Conservation (phyloP, 2,797 vertebrate genomes). For the Ciconia nigra region DNA sequence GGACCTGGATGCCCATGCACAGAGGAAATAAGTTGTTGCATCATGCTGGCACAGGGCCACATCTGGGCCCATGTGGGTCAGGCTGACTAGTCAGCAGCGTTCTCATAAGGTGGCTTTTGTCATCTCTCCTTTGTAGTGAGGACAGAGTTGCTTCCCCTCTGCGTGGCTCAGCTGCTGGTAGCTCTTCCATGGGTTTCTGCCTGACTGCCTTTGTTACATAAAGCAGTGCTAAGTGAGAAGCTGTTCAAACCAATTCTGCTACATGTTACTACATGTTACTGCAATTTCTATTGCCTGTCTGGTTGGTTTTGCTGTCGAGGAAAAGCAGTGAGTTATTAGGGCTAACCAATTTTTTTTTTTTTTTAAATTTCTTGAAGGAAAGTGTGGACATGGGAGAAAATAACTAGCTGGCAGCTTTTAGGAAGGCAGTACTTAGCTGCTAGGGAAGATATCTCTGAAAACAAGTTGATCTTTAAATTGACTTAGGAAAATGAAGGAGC, state of each 20-base stretch:
- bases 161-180: fast-evolving
- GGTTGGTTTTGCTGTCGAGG: constrained; percentile 1
- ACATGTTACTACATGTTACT: neutral
- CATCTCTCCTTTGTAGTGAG: neutral
- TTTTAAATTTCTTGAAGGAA: neutral
- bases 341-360: neutral
- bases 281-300: neutral
- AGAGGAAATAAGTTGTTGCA: neutral
- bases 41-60: neutral
- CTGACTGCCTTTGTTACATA: neutral
- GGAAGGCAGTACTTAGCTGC: neutral
- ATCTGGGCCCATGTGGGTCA: neutral
- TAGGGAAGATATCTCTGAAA: neutral
- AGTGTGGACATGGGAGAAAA: neutral
- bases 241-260: constrained; percentile 6
- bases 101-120: neutral
- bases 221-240: neutral
- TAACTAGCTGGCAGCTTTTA: neutral
- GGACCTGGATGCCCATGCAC: neutral
- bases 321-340: neutral
- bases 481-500: neutral
- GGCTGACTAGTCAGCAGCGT: neutral
- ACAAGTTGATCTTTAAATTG: neutral
- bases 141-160: neutral
- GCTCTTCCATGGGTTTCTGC: neutral